phyloP scores from a whole-genome alignment of 1,140 invertebrate species.

The Anagrus nilaparvatae region DNA sequence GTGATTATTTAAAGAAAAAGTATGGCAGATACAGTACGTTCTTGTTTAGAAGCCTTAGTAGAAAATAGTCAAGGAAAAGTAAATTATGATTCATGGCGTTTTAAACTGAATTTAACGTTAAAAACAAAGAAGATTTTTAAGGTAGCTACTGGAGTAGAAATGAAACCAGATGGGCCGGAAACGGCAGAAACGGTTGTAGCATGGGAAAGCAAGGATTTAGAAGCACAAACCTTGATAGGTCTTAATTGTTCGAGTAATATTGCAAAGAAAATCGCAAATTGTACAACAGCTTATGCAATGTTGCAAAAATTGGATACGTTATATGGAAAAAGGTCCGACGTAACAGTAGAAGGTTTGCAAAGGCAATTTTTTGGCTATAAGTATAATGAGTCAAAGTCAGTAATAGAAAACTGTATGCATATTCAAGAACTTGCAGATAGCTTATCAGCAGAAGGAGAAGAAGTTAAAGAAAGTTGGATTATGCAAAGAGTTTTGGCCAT shows the following conservation, averaged over 20 bases:
- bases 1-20: too few species aligned
- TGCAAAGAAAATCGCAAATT: constrained; percentile 11
- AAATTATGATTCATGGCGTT: too few species aligned
- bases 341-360: constrained; percentile 12
- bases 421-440: background rate
- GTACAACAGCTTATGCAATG: constrained; percentile 5
- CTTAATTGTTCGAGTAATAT: constrained; percentile 13
- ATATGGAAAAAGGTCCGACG: constrained; percentile 14
- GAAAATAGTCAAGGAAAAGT: too few species aligned
- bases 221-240: constrained; percentile 14
- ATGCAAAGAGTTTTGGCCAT: constrained; percentile 10
- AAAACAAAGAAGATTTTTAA: background rate
- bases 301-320: constrained; percentile 11
- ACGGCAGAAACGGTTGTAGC: too few species aligned
- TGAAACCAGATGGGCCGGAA: background rate
- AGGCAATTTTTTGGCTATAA: constrained; percentile 11
- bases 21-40: too few species aligned
- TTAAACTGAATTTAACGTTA: background rate
- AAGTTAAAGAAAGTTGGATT: constrained; percentile 10
- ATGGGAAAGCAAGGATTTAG: constrained; percentile 12
- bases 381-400: constrained; percentile 7
- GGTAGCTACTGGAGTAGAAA: background rate
- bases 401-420: constrained; percentile 4
- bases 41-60: too few species aligned
- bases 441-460: too few species aligned